Conservation (phyloP, 2,113 vertebrate species). For the Rhinolophus ferrumequinum region DNA sequence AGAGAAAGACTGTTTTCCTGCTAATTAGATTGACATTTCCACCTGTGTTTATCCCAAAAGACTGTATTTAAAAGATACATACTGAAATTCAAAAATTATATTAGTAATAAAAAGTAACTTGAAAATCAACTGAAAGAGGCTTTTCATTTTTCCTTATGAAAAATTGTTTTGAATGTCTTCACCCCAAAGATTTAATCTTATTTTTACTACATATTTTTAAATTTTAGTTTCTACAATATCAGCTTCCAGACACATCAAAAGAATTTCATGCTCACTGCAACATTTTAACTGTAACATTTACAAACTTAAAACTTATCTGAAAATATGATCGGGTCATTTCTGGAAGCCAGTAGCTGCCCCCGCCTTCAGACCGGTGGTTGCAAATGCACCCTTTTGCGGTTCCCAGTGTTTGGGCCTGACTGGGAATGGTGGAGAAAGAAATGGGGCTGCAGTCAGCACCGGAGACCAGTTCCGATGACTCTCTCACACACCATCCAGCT, state of each 20-base stretch:
- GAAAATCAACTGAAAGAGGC: slow-evolving; percentile 66
- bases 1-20: slow-evolving; percentile 1
- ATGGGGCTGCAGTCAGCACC: too few species aligned
- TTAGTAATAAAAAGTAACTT: slow-evolving; percentile 84
- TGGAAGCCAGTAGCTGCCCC: too few species aligned
- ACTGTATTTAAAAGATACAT: slow-evolving; percentile 74
- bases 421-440: too few species aligned
- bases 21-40: slow-evolving; percentile 68
- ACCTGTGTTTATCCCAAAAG: slow-evolving; percentile 72
- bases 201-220: slow-evolving; percentile 64
- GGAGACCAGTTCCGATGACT: too few species aligned
- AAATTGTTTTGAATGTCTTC: slow-evolving; percentile 72
- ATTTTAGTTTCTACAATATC: slow-evolving; percentile 65
- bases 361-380: too few species aligned
- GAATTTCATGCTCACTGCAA: slow-evolving; percentile 61
- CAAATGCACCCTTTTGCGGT: too few species aligned
- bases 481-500: too few species aligned
- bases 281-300: slow-evolving; percentile 55
- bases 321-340: neutral
- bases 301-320: neutral
- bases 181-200: slow-evolving; percentile 64
- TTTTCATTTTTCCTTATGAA: slow-evolving; percentile 74
- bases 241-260: slow-evolving; percentile 72
- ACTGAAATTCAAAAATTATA: slow-evolving; percentile 73
- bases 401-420: too few species aligned